Evolutionary conservation across 2,797 vertebrate genomes (phyloP), one percentile per base, ranked within the genome.

Genomic region (Agapornis canus): DNA sequence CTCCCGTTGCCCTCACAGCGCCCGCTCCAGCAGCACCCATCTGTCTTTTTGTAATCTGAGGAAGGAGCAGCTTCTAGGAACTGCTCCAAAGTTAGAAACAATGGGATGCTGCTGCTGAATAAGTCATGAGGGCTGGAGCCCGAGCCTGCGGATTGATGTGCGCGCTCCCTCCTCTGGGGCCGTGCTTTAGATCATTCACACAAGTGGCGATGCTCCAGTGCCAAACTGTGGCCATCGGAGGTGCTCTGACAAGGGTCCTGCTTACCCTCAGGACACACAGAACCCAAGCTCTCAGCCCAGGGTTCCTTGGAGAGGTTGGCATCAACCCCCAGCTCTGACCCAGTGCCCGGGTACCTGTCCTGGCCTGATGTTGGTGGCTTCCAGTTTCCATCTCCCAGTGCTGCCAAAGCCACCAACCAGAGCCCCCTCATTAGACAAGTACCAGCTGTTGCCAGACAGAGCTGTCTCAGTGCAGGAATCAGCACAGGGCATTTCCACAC

Each of bases 41-140:
- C 59, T 29, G 95, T 95, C 92, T 97, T 86, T 88, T 93, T 97
- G 94, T 92, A 94, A 96, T 97, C 90, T 95, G 91, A 92, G 76
- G 92, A 96, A 83, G 2, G 79, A 92, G 59, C 91, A 93, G 94
- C 81, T 97, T 97, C 95, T 95, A 97, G 95, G 96, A 95, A 96
- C 94, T 82, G 93, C 93, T 95, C 96, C 42, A 89, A 94, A 95
- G 70, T 96, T 94, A 96, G 96, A 96, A 97, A 97, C 96, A 97
- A 95, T 95, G 85, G 85, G 94, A 95, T 92, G 86, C 90, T 82
- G 86, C 88, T 95, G 83, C 94, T 97, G 95, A 96, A 96, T 96
- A 96, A 97, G 95, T 96, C 95, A 97, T 96, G 94, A 97, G 86
- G 88, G 92, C 86, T 95, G 90, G 76, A 95, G 90, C 81, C 93